phyloP scores from a whole-genome alignment of 2,797 vertebrate genomes.

The Heliangelus exortis region DNA sequence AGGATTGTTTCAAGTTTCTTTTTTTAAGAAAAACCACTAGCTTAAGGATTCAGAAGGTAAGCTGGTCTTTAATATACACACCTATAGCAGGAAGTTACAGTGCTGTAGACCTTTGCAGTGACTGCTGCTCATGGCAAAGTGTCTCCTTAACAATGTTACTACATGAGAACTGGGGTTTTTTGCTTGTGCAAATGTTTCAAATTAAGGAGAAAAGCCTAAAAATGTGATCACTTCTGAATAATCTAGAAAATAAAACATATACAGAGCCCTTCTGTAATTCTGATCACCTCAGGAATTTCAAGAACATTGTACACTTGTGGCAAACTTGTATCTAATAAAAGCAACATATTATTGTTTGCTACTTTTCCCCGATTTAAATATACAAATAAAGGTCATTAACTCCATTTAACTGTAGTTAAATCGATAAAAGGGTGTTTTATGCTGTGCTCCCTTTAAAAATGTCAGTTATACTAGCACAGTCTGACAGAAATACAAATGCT shows the following conservation, averaged over 20 bases:
- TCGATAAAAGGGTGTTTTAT: neutral
- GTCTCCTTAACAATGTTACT: neutral
- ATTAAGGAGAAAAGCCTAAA: neutral
- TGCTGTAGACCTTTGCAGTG: neutral
- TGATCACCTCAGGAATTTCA: neutral
- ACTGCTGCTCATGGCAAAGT: neutral
- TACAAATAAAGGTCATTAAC: neutral
- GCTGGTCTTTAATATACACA: neutral
- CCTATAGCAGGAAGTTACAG: neutral
- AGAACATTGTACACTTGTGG: neutral
- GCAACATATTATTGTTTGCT: neutral
- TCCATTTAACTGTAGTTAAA: neutral
- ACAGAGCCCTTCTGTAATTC: neutral
- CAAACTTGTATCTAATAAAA: neutral
- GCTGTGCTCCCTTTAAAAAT: neutral
- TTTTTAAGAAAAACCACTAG: neutral
- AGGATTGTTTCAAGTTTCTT: neutral
- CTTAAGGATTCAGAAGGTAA: slow-evolving; percentile 7
- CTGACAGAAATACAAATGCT: neutral
- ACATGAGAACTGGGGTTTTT: neutral
- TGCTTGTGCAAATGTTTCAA: neutral
- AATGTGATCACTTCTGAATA: neutral
- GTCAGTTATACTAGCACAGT: neutral
- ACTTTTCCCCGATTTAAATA: neutral
- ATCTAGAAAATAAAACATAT: neutral